Conservation (phyloP, 2,888 invertebrate species). For the Euclidia mi region DNA sequence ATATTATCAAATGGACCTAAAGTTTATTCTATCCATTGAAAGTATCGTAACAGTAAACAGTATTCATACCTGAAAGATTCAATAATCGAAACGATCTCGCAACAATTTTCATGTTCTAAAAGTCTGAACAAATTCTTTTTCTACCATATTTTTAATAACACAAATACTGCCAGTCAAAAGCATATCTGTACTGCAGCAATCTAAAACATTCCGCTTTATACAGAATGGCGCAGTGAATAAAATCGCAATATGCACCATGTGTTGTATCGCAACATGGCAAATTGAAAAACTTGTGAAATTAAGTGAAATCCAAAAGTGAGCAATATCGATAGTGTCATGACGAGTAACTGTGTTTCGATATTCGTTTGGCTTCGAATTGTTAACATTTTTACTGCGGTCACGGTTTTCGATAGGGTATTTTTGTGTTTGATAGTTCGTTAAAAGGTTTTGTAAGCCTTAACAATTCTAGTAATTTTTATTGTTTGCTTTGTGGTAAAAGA, state of each 20-base stretch:
- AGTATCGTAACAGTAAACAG: no score
- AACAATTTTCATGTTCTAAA: not conserved
- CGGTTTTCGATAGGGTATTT: not conserved
- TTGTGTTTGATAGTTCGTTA: slow-evolving; percentile 19
- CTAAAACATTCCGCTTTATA: slow-evolving; percentile 51
- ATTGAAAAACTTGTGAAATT: slow-evolving; percentile 74
- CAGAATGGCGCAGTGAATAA: slow-evolving; percentile 60
- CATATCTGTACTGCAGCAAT: slow-evolving; percentile 42
- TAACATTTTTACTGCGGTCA: slow-evolving; percentile 7
- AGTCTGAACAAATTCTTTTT: no score
- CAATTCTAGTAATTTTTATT: no score
- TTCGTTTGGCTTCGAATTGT: slow-evolving; percentile 8
- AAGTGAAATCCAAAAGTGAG: slow-evolving; percentile 58
- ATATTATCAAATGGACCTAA: no score
- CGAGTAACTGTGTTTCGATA: slow-evolving; percentile 39
- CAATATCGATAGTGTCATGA: slow-evolving; percentile 34
- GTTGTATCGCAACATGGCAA: slow-evolving; percentile 56
- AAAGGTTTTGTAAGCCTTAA: slow-evolving; percentile 2
- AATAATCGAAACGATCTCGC: no score
- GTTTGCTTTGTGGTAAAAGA: no score
- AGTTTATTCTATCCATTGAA: no score
- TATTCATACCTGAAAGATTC: no score
- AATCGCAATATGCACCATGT: slow-evolving; percentile 67
- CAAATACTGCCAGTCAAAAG: slow-evolving; percentile 45
- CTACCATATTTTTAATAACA: slow-evolving; percentile 25